phyloP scores from a whole-genome alignment of 2,888 invertebrate species.

The Philonicus albiceps region DNA sequence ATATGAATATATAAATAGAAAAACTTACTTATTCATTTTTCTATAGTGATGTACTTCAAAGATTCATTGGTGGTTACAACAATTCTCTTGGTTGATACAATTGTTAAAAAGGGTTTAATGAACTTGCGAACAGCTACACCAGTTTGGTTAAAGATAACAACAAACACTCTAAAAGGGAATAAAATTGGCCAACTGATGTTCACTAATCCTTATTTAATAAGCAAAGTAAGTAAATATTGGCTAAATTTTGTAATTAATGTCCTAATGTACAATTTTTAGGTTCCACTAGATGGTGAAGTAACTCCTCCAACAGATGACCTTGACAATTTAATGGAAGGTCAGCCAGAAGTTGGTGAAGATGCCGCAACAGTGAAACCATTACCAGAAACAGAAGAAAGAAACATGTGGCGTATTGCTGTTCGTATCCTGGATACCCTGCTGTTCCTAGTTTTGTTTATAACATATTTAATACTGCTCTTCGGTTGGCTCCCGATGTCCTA shows the following conservation, averaged over 20 bases:
- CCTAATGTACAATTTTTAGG: neutral
- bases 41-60: constrained; percentile 51
- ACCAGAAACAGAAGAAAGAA: neutral
- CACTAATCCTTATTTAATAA: constrained; percentile 48
- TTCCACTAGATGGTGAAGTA: neutral
- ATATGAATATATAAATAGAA: neutral
- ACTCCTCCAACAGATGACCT: constrained; percentile 7
- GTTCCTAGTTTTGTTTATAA: constrained; percentile 39
- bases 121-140: constrained; percentile 41
- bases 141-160: constrained; percentile 46
- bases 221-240: constrained; percentile 33
- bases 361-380: neutral
- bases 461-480: constrained; percentile 43
- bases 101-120: constrained; percentile 45
- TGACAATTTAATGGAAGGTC: constrained; percentile 40
- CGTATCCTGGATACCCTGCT: constrained; percentile 45
- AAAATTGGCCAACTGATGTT: constrained; percentile 48
- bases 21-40: neutral
- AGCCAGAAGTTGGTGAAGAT: neutral
- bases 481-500: constrained; percentile 41
- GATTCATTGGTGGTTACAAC: constrained; percentile 50
- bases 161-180: constrained; percentile 43
- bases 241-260: too few species aligned
- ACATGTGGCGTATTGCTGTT: constrained; percentile 42
- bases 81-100: constrained; percentile 47